Percentiles rank a stretch among this genome's conserved stretches.
phyloP scores from a whole-genome alignment of 1,140 invertebrate species.

The Amyelois transitella region DNA sequence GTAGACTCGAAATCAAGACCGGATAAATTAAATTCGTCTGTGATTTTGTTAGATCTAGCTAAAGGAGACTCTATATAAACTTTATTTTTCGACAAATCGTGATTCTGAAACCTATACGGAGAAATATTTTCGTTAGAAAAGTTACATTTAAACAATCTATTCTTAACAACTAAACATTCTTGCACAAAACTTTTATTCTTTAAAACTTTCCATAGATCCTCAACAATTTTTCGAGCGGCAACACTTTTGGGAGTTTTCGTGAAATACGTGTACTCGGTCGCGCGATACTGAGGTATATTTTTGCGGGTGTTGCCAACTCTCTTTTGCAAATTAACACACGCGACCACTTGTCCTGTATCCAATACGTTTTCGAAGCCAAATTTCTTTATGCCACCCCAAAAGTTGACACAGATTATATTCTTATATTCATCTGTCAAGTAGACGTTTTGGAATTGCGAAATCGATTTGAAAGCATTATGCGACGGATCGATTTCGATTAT shows the following conservation, averaged over 20 bases:
- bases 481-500: conserved; percentile 52
- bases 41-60: conserved; percentile 10
- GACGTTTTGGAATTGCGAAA: conserved; percentile 62
- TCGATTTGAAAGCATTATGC: conserved; percentile 30
- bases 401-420: conserved; percentile 77
- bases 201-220: conserved; percentile 31
- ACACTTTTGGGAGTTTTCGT: conserved; percentile 55
- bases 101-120: conserved; percentile 47
- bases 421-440: conserved; percentile 67
- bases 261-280: conserved; percentile 54
- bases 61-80: conserved; percentile 43
- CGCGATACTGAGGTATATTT: conserved; percentile 49
- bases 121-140: conserved; percentile 37
- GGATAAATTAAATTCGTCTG: conserved; percentile 41
- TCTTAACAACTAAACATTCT: conserved; percentile 43
- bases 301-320: conserved; percentile 51
- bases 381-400: conserved; percentile 77
- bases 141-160: conserved; percentile 30
- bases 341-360: conserved; percentile 74
- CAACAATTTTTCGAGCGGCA: conserved; percentile 24
- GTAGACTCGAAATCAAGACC: conserved; percentile 60
- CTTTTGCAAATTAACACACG: conserved; percentile 78
- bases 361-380: conserved; percentile 77
- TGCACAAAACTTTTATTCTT: conserved; percentile 40
- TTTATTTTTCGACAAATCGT: conserved; percentile 44